Evolutionary conservation across 2,888 invertebrate species (phyloP).

Genomic region (Disparrhopalites patrizii): DNA sequence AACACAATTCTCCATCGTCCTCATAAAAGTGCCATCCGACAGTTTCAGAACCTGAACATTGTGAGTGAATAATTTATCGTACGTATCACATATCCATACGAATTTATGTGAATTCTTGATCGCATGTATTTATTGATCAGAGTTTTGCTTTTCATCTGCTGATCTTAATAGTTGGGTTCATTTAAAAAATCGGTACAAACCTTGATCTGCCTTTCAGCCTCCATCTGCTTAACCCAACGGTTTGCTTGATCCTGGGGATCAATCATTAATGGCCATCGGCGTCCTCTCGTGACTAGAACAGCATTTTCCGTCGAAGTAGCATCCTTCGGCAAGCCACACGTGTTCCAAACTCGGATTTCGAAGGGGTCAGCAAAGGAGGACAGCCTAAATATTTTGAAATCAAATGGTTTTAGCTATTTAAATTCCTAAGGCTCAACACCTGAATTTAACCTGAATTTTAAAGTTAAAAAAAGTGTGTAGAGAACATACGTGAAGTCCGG

Average conservation of each 20-base stretch:
- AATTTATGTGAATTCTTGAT: too few relatives aligned
- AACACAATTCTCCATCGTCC: constrained; percentile 74
- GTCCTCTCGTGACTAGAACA: constrained; percentile 75
- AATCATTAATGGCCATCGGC: constrained; percentile 86
- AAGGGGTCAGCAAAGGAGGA: constrained; percentile 66
- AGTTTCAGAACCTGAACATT: constrained; percentile 62
- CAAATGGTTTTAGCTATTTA: neutral
- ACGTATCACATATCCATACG: too few relatives aligned
- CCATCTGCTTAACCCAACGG: constrained; percentile 87
- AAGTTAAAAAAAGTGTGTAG: neutral
- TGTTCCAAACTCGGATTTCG: constrained; percentile 84
- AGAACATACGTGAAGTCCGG: constrained; percentile 60
- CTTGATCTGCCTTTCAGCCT: constrained; percentile 66
- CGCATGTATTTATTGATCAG: too few relatives aligned
- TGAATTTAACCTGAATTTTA: neutral
- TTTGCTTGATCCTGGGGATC: constrained; percentile 93
- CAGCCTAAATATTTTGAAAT: constrained; percentile 17
- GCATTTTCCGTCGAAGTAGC: constrained; percentile 87
- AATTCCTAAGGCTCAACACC: neutral
- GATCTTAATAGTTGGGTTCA: too few relatives aligned
- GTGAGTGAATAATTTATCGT: constrained; percentile 31
- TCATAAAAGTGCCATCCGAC: constrained; percentile 69
- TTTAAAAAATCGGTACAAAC: constrained; percentile 48
- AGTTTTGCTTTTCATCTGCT: too few relatives aligned
- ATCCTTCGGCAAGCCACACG: constrained; percentile 82